A percentile compares a stretch with the other conserved stretches of the same genome.
Evolutionary conservation across 2,113 vertebrate species (phyloP).

Genomic region (Gobiocypris rarus): DNA sequence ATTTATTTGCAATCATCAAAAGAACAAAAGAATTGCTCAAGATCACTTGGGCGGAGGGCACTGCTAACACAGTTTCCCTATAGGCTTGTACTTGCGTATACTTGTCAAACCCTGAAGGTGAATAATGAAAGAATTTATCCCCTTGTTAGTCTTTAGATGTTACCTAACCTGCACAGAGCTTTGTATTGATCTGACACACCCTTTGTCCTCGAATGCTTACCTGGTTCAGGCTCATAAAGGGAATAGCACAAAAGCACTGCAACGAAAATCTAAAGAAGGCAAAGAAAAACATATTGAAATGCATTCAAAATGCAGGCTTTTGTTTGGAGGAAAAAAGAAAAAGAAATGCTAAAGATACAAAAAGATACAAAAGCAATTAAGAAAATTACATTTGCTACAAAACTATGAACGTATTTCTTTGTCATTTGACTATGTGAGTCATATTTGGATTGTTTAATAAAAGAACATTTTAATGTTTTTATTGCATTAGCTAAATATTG

Average conservation of each 20-base stretch:
- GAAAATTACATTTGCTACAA: not conserved
- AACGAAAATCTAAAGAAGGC: not conserved
- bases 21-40: not conserved
- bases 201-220: not conserved
- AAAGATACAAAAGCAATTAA: not conserved
- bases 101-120: conserved; percentile 2
- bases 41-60: not conserved
- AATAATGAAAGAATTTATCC: not conserved
- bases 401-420: not conserved
- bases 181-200: conserved; percentile 16
- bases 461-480: no score
- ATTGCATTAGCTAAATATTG: not conserved
- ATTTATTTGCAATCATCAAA: not conserved
- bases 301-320: not conserved
- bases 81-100: not conserved
- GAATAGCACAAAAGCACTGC: not conserved
- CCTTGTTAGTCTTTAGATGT: not conserved
- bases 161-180: not conserved
- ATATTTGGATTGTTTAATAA: not conserved
- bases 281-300: not conserved
- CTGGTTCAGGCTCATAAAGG: not conserved
- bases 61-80: not conserved
- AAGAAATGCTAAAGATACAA: not conserved
- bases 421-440: not conserved
- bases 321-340: not conserved